Conservation (phyloP, 2,797 vertebrate species). For the Xiphorhynchus erythropygius region DNA sequence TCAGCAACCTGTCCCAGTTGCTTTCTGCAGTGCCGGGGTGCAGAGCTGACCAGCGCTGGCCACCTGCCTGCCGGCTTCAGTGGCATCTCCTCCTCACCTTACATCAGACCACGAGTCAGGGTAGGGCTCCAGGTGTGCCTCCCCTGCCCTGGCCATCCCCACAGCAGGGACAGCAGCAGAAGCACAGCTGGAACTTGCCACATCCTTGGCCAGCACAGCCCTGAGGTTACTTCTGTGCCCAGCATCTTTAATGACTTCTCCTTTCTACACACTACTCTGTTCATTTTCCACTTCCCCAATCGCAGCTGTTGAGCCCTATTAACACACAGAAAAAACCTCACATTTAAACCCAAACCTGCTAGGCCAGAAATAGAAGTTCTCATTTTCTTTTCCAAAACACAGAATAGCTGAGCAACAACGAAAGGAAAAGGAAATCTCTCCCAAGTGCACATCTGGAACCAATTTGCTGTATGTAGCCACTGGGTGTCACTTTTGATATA, state of each 20-base stretch:
- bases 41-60: neutral
- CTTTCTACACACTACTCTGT: slow-evolving; percentile 1
- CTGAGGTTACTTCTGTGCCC: neutral
- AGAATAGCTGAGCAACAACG: slow-evolving; percentile 56
- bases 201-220: neutral
- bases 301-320: slow-evolving; percentile 33
- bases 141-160: neutral
- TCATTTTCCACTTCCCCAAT: slow-evolving; percentile 47
- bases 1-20: neutral
- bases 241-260: neutral
- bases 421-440: slow-evolving; percentile 57
- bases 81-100: neutral
- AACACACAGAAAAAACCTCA: neutral
- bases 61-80: neutral
- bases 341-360: slow-evolving; percentile 57
- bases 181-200: neutral
- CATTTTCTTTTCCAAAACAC: slow-evolving; percentile 73
- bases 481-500: slow-evolving; percentile 75
- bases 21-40: neutral
- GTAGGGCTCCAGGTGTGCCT: fast-evolving
- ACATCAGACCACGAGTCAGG: neutral
- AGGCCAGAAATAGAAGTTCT: slow-evolving; percentile 62
- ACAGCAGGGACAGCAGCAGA: neutral
- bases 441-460: slow-evolving; percentile 68
- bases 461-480: slow-evolving; percentile 69